These are phyloP conservation scores for Cyanistes caeruleus DNA, from an alignment of 2,113 vertebrate species.

Conservation along the genomic window DNA sequence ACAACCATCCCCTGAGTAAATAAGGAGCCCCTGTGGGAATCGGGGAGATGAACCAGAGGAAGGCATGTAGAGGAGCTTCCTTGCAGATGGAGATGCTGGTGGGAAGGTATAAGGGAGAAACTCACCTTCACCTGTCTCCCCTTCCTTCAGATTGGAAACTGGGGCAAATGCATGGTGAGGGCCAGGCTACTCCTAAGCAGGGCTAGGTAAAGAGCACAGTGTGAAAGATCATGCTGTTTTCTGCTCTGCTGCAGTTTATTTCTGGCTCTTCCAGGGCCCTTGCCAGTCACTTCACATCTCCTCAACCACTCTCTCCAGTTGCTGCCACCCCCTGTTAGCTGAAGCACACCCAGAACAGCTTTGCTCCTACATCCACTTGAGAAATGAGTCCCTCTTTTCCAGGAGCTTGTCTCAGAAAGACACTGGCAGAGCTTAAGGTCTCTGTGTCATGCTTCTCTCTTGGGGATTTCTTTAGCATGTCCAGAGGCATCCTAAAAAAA, in stretches of 20 bases:
- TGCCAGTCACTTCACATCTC: not conserved
- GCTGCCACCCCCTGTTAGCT: not conserved
- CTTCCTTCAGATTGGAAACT: not conserved
- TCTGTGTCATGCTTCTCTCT: fast-evolving
- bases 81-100: not conserved
- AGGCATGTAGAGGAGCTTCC: not conserved
- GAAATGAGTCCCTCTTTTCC: not conserved
- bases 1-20: not conserved
- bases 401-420: not conserved
- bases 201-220: fast-evolving
- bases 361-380: not conserved
- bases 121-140: not conserved
- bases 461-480: not conserved
- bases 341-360: not conserved
- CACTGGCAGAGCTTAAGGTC: not conserved
- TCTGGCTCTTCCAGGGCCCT: not conserved
- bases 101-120: not conserved
- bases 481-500: not conserved
- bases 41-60: not conserved
- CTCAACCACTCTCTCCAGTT: not conserved
- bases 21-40: not conserved
- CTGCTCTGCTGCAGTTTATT: not conserved
- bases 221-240: not conserved
- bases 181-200: not conserved
- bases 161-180: not conserved